phyloP scores from a whole-genome alignment of 1,140 invertebrate species.

The Andricus grossulariae region DNA sequence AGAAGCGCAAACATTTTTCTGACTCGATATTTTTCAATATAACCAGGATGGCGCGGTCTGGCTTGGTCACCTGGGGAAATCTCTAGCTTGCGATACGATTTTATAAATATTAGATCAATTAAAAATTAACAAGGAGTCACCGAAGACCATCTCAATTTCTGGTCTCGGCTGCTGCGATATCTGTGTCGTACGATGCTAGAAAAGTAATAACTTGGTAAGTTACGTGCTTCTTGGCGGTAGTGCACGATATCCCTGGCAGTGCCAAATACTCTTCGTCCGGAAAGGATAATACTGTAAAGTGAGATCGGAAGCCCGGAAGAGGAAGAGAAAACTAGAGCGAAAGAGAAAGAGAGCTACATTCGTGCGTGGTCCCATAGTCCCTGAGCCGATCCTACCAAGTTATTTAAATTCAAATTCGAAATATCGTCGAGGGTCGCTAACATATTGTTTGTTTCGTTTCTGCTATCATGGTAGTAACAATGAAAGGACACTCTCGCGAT shows the following conservation, averaged over 20 bases:
- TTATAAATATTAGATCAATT: constrained; percentile 71
- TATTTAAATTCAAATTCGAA: constrained; percentile 78
- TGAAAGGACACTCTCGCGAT: constrained; percentile 44
- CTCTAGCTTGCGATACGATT: constrained; percentile 56
- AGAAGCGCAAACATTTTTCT: constrained; percentile 59
- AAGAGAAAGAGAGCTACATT: constrained; percentile 64
- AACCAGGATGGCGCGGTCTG: constrained; percentile 45
- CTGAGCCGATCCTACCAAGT: constrained; percentile 76
- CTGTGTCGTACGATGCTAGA: background rate
- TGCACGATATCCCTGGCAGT: constrained; percentile 51
- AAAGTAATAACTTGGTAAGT: constrained; percentile 29
- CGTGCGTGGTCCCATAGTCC: constrained; percentile 74
- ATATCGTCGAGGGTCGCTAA: constrained; percentile 76
- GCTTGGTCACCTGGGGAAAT: constrained; percentile 67
- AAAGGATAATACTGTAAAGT: constrained; percentile 44
- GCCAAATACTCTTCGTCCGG: constrained; percentile 47
- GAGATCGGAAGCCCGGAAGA: constrained; percentile 54
- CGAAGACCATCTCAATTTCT: constrained; percentile 10
- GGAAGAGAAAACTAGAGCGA: constrained; percentile 55
- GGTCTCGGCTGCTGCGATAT: constrained; percentile 5
- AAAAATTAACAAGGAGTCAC: constrained; percentile 61
- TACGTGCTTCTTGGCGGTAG: background rate
- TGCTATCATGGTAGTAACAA: constrained; percentile 52
- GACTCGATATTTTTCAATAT: constrained; percentile 68
- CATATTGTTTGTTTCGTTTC: constrained; percentile 77